Evolutionary conservation across 2,888 invertebrate species (phyloP), one percentile per base, ranked within the genome.

Genomic region (Xanthostigma xanthostigma): DNA sequence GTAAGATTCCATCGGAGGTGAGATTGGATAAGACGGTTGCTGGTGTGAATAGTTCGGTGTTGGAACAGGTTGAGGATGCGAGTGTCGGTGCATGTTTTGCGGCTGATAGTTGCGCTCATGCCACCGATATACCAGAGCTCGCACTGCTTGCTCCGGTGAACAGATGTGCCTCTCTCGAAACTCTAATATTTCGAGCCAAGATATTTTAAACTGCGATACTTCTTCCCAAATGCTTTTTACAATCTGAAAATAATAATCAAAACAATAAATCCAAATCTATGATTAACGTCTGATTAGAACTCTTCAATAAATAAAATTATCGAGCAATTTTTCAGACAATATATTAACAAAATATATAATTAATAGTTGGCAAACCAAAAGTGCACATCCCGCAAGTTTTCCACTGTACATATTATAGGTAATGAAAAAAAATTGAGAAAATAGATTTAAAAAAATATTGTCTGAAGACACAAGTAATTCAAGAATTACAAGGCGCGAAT

Each of bases 141-240:
- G 64, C 17, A 73, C 66, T 0, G 73, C 70, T 55, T 72, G 68
- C 45, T 76, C 74, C 0, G 74, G 70, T 45, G 71, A 69, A 39
- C 78, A 73, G 4, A 73, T 62, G 53, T 73, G 70, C 12, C 68
- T 68, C 55, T 72, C 73, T 1, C 84, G 71, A 61, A 76, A 78
- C 41, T 77, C 72, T 40, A 79, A 69, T 36, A 89, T 76, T 53
- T 84, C 83, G 38, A 76, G 65, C 84, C 86, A 89, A 2, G 69
- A 67, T 34, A 74, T 64, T 37, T 68, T 69, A 51, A 67, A 71
- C 12, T 67, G 62, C 46, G 74, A 67, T 14, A 81, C 74, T 38
- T 78, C 72, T 60, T 86, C 85, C 76, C 84, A 82, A 56, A 88
- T 81, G 51, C 79, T 75, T 50, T 81, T 81, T 69, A 89, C 74